Conservation (phyloP, 2,797 vertebrate species). For the Aeoliscus strigatus region DNA sequence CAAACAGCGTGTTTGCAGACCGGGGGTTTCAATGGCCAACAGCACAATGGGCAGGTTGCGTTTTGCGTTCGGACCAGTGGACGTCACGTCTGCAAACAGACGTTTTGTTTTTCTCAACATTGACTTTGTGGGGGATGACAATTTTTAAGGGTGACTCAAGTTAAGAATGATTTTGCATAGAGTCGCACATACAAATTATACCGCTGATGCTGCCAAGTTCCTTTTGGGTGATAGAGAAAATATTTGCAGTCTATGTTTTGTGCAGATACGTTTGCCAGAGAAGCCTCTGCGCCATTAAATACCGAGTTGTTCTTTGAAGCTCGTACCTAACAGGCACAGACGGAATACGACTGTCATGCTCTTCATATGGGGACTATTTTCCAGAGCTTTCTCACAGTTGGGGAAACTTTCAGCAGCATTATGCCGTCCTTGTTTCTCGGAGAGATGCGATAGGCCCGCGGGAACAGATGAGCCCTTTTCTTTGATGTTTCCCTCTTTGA, state of each 20-base stretch:
- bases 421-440: constrained; percentile 24
- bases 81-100: too few relatives aligned
- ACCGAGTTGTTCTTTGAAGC: neutral
- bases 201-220: neutral
- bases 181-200: neutral
- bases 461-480: constrained; percentile 11
- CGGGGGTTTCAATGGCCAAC: constrained; percentile 13
- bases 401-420: constrained; percentile 11
- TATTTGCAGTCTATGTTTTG: neutral
- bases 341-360: neutral
- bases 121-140: too few relatives aligned
- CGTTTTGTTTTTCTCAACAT: too few relatives aligned
- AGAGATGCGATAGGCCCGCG: constrained; percentile 16
- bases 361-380: constrained; percentile 8
- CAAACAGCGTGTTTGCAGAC: constrained; percentile 24
- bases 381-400: neutral
- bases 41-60: constrained; percentile 31
- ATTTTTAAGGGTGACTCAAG: neutral
- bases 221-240: neutral
- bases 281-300: neutral
- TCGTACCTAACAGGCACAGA: neutral
- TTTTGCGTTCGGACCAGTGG: too few relatives aligned
- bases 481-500: constrained; percentile 47
- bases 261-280: neutral
- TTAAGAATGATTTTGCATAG: neutral